Conservation (phyloP, 30 jellyfish, hydroid and myxozoan species). For the Phacellophora camtschatica region DNA sequence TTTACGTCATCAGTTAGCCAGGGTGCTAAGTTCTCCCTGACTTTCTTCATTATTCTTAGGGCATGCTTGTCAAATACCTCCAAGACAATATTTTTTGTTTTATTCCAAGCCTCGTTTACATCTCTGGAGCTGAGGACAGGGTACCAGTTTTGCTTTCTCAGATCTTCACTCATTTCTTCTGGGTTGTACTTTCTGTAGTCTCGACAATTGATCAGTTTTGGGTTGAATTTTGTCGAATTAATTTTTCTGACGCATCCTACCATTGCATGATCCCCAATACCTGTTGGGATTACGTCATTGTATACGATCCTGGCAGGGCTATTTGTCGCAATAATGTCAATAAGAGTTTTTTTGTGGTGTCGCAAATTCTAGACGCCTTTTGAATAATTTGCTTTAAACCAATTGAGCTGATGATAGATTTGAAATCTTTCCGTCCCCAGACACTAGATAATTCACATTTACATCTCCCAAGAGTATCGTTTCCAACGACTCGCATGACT, state of each 20-base stretch:
- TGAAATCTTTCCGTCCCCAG: conserved; percentile 28
- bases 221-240: neutral
- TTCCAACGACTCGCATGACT: conserved; percentile 39
- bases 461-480: conserved; percentile 68
- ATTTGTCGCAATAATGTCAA: conserved; percentile 48
- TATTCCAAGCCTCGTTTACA: conserved; percentile 67
- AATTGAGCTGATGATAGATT: neutral
- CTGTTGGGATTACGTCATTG: conserved; percentile 34
- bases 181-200: conserved; percentile 55
- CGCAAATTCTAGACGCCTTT: conserved; percentile 52
- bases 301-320: conserved; percentile 8
- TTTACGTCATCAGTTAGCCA: conserved; percentile 57
- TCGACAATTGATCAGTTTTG: conserved; percentile 52
- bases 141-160: conserved; percentile 40
- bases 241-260: conserved; percentile 69
- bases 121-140: conserved; percentile 1
- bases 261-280: conserved; percentile 57
- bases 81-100: conserved; percentile 35
- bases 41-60: conserved; percentile 36
- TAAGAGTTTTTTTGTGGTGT: conserved; percentile 28
- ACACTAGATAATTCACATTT: conserved; percentile 56
- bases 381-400: too few species aligned
- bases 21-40: conserved; percentile 61
- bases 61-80: conserved; percentile 59
- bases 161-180: conserved; percentile 12